phyloP scores from a whole-genome alignment of 1,140 invertebrate species.

The Paraescarpia echinospica region DNA sequence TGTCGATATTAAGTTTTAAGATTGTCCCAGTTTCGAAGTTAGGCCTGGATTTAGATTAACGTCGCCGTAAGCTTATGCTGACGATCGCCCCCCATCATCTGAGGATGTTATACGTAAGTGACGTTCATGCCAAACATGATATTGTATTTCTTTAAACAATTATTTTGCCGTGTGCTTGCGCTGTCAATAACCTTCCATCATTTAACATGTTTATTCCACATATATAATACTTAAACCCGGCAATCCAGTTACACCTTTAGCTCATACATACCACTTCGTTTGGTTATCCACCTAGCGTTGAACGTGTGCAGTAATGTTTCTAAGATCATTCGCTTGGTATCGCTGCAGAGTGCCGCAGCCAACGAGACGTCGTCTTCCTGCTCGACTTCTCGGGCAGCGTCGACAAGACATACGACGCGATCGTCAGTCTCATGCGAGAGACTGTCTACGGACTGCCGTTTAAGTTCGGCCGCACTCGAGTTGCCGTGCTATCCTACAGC shows the following conservation, averaged over 20 bases:
- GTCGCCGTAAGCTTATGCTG: too few species aligned
- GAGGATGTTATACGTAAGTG: too few species aligned
- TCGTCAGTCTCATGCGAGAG: neutral
- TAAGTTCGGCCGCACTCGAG: slow-evolving; percentile 7
- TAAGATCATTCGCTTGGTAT: neutral
- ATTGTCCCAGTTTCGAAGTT: too few species aligned
- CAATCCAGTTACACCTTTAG: neutral
- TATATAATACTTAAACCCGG: too few species aligned
- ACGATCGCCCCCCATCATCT: too few species aligned
- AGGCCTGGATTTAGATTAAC: too few species aligned
- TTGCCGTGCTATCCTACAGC: neutral
- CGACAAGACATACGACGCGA: slow-evolving; percentile 17
- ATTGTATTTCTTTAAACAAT: too few species aligned
- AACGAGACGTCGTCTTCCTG: slow-evolving; percentile 23
- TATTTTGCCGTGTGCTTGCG: too few species aligned
- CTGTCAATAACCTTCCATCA: too few species aligned
- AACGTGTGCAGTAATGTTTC: neutral
- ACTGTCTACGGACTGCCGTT: slow-evolving; percentile 23
- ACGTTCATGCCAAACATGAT: too few species aligned
- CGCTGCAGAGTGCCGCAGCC: slow-evolving; percentile 20
- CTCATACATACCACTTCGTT: neutral
- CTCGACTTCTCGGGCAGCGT: slow-evolving; percentile 30
- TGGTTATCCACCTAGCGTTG: neutral
- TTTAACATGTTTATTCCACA: too few species aligned
- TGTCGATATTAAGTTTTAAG: too few species aligned